Conservation (phyloP, 1,140 invertebrate genomes). For the Andrena cerasifolii region DNA sequence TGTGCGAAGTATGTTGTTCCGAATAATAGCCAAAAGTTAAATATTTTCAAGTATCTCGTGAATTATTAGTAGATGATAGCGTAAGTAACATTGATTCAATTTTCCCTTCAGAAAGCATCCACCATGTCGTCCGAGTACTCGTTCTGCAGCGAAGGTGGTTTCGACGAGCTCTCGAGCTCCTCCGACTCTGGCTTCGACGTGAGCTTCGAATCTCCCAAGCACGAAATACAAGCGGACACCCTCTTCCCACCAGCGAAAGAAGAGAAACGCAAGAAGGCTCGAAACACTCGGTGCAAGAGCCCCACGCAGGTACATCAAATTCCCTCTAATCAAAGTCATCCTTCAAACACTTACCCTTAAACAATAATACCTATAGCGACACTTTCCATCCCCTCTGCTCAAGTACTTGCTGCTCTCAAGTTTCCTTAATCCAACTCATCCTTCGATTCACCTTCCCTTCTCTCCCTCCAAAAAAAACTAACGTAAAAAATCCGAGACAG, state of each 20-base stretch:
- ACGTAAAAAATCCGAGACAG: background rate
- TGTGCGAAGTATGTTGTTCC: too few relatives aligned
- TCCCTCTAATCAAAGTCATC: too few relatives aligned
- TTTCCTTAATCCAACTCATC: too few relatives aligned
- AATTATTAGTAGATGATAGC: too few relatives aligned
- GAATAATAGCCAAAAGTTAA: too few relatives aligned
- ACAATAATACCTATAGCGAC: too few relatives aligned
- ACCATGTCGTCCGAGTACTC: constrained; percentile 76
- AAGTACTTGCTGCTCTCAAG: too few relatives aligned
- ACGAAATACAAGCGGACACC: constrained; percentile 72
- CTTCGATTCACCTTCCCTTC: background rate
- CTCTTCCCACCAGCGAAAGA: constrained; percentile 74
- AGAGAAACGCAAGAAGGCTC: constrained; percentile 78
- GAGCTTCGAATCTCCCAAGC: constrained; percentile 83
- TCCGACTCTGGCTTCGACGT: constrained; percentile 88
- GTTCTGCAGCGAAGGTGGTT: constrained; percentile 82
- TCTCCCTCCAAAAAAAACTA: background rate
- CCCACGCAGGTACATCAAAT: constrained; percentile 80
- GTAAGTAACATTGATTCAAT: background rate
- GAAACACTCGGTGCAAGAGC: constrained; percentile 80
- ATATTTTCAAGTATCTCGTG: too few relatives aligned
- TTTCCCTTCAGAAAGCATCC: constrained; percentile 30
- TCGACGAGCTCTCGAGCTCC: constrained; percentile 87
- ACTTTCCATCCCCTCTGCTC: background rate
- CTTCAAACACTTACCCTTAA: too few relatives aligned